Evolutionary conservation across 2,113 vertebrate genomes (phyloP).

Genomic region (Arenaria interpres): DNA sequence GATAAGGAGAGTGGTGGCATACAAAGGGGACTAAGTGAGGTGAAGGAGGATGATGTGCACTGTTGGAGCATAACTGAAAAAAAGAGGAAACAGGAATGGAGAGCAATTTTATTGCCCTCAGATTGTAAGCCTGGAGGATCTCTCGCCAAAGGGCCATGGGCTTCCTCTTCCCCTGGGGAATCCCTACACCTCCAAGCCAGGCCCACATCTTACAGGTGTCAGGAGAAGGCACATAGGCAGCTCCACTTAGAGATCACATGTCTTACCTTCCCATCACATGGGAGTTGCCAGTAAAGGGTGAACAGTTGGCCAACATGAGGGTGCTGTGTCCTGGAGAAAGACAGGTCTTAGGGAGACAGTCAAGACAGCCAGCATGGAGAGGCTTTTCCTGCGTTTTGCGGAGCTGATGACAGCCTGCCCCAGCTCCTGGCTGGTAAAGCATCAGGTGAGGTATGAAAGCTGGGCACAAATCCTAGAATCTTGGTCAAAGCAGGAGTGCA

Average conservation of each 20-base stretch:
- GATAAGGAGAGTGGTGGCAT: not conserved
- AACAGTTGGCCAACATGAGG: not conserved
- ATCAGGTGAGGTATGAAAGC: not conserved
- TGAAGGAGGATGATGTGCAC: not conserved
- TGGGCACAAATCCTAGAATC: not conserved
- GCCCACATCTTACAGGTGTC: fast-evolving
- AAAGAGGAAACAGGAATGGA: not conserved
- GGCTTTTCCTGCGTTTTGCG: not conserved
- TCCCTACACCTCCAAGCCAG: not conserved
- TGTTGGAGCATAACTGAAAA: not conserved
- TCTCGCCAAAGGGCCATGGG: not conserved
- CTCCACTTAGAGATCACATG: not conserved
- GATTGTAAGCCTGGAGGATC: not conserved
- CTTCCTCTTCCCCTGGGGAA: not conserved
- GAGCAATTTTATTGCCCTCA: not conserved
- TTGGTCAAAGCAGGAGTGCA: not conserved
- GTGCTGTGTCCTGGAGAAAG: not conserved
- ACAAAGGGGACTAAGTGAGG: not conserved
- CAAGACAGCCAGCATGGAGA: fast-evolving
- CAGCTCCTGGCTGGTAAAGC: not conserved
- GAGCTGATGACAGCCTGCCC: not conserved
- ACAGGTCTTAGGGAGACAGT: not conserved
- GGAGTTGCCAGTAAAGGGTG: not conserved
- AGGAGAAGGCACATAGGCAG: not conserved
- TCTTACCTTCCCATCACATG: not conserved